Conservation (phyloP, 2,113 vertebrate species). For the Pseudonaja textilis region DNA sequence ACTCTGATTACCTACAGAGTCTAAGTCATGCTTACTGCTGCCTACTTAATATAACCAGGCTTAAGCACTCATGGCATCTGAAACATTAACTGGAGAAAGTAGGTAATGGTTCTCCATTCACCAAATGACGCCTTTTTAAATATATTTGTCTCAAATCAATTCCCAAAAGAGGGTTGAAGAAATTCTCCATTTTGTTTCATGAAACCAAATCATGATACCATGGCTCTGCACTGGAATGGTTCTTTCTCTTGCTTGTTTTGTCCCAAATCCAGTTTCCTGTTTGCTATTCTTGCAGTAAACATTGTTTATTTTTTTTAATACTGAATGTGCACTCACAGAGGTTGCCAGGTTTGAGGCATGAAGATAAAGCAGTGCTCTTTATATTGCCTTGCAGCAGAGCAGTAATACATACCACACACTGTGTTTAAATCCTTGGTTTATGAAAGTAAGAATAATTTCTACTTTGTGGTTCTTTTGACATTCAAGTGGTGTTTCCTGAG, state of each 20-base stretch:
- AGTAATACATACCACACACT: constrained; percentile 51
- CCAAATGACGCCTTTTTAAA: neutral
- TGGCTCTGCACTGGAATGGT: constrained; percentile 38
- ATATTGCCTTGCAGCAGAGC: constrained; percentile 47
- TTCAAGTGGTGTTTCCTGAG: constrained; percentile 39
- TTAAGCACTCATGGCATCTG: neutral
- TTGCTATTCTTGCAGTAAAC: constrained; percentile 51
- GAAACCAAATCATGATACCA: neutral
- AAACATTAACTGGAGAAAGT: neutral
- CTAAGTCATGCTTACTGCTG: neutral
- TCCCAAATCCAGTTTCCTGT: constrained; percentile 64
- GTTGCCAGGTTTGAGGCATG: constrained; percentile 43
- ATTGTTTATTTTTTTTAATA: constrained; percentile 45
- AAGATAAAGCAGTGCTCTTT: constrained; percentile 64
- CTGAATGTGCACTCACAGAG: constrained; percentile 45
- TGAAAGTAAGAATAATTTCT: constrained; percentile 50
- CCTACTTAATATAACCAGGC: neutral
- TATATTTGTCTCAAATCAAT: neutral
- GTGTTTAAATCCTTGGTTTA: constrained; percentile 50
- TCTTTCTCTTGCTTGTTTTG: constrained; percentile 45
- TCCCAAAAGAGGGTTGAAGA: neutral
- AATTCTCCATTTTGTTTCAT: neutral
- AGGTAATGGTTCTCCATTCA: neutral
- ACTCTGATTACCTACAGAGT: neutral
- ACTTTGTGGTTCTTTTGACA: constrained; percentile 56